These are phyloP conservation scores for Mugil cephalus DNA, from an alignment of 2,113 vertebrate genomes.

Conservation along the genomic window DNA sequence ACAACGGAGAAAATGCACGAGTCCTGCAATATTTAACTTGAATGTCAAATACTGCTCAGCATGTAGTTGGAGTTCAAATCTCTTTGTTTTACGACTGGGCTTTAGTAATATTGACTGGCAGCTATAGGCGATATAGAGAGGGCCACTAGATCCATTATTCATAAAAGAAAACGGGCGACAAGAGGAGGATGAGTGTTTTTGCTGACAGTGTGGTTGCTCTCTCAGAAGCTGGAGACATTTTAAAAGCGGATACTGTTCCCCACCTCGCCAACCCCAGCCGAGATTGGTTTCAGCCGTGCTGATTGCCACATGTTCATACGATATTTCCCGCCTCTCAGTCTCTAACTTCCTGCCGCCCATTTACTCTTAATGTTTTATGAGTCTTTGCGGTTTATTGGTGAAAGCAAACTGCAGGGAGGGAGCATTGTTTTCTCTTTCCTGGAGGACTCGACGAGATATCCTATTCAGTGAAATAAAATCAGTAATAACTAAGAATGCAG, in stretches of 20 bases:
- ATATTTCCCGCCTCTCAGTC: constrained; percentile 58
- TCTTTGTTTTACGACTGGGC: constrained; percentile 25
- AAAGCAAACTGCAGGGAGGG: constrained; percentile 50
- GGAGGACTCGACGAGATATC: background rate
- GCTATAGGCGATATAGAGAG: constrained; percentile 50
- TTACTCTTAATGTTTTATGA: constrained; percentile 66
- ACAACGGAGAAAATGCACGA: constrained; percentile 39
- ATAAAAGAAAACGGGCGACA: constrained; percentile 65
- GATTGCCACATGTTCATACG: constrained; percentile 54
- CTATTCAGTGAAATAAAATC: constrained; percentile 11
- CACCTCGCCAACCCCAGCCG: constrained; percentile 31
- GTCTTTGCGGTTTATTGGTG: constrained; percentile 52
- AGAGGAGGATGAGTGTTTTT: constrained; percentile 65
- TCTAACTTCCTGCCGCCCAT: constrained; percentile 62
- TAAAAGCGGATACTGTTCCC: constrained; percentile 66
- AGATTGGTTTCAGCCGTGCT: constrained; percentile 63
- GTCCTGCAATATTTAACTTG: constrained; percentile 39
- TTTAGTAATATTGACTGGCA: constrained; percentile 57
- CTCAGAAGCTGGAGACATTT: constrained; percentile 55
- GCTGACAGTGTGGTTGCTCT: constrained; percentile 70
- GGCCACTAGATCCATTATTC: constrained; percentile 78
- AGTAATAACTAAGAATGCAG: constrained; percentile 8
- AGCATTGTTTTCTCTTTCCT: constrained; percentile 41
- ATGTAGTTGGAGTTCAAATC: constrained; percentile 44
- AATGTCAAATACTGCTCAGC: constrained; percentile 48